Percentiles rank a stretch among this genome's conserved stretches.
Evolutionary conservation across 2,113 vertebrate genomes (phyloP).

Genomic region (Eulacestoma nigropectus): DNA sequence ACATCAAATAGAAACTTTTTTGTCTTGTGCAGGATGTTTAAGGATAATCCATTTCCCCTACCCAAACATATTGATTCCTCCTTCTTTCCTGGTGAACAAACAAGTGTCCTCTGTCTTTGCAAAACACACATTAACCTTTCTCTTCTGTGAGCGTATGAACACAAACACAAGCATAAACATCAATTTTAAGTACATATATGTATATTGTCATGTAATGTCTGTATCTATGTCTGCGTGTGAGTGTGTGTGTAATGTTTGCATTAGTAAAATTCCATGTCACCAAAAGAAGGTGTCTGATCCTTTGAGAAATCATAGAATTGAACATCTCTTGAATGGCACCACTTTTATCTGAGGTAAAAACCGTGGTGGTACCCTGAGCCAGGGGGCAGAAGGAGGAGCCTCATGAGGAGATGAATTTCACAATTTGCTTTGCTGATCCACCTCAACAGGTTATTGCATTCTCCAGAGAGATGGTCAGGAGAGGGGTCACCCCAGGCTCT

Average conservation of each 20-base stretch:
- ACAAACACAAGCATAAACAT: background rate
- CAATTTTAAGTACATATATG: background rate
- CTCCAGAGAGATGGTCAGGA: background rate
- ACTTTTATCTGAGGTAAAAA: background rate
- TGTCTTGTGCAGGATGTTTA: background rate
- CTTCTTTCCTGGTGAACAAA: background rate
- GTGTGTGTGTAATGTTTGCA: background rate
- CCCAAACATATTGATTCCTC: background rate
- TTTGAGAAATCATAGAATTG: background rate
- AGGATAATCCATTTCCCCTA: background rate
- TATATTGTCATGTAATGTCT: background rate
- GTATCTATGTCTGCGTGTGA: too few species aligned
- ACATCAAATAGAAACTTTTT: background rate
- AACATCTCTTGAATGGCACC: background rate
- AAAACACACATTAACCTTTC: background rate
- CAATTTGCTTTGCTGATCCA: background rate
- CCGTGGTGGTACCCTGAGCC: fast-evolving
- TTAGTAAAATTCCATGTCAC: background rate
- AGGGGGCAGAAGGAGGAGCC: background rate
- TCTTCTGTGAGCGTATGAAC: background rate
- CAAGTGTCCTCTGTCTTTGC: background rate
- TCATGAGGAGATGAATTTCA: background rate
- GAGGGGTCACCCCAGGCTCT: background rate
- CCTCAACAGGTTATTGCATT: background rate
- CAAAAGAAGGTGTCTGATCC: background rate